Base-by-base conservation (phyloP, 2,113 vertebrate species). In the Sinocyclocheilus rhinocerous region DNA sequence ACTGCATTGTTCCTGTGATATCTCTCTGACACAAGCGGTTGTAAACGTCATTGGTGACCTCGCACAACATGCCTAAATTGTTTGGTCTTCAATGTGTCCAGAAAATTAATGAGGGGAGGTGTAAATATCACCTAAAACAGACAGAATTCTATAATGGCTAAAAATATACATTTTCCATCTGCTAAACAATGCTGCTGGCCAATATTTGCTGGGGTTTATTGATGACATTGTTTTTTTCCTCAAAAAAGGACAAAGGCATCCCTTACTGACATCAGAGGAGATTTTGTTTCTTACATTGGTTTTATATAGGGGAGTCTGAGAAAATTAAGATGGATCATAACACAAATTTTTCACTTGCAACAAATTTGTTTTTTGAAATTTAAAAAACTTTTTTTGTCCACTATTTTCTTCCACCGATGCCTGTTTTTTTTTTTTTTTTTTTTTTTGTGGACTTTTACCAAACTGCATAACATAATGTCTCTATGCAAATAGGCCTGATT, bases 21-120 rank as follows among this genome's bases (percentile, higher is more conserved):
- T 93, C 90, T 92, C 87, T 67, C 73, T 12, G 45, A 65, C 24
- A 86, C 90, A 91, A 59, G 85, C 72, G 20, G 77, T n/a, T 3
- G 72, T 26, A 20, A 36, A 48, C 16, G 18, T 87, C 86, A 79
- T 82, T 13, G 61, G 8, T 76, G 81, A 42, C 76, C 65, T 76
- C 16, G 52, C 73, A 33, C 70, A 69, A 57, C n/a, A 13, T 45
- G 29, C 81, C 45, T 11, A 45, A 59, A 84, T 75, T 20, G 12
- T 84, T 20, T 70, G 45, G 26, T 42, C 22, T 73, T 59, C 15
- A 29, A 63, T 11, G 13, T 61, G 42, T 55, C 48, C 48, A 55
- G 16, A 57, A 73, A 26, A 73, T 42, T 4, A 26, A 42, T 42
- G 50, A 84, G 7, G 12, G 29, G 22, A 36, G 12, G 33, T 73